These are phyloP conservation scores for Amphipoea lucens DNA, from an alignment of 2,888 invertebrate species.

Conservation along the genomic window DNA sequence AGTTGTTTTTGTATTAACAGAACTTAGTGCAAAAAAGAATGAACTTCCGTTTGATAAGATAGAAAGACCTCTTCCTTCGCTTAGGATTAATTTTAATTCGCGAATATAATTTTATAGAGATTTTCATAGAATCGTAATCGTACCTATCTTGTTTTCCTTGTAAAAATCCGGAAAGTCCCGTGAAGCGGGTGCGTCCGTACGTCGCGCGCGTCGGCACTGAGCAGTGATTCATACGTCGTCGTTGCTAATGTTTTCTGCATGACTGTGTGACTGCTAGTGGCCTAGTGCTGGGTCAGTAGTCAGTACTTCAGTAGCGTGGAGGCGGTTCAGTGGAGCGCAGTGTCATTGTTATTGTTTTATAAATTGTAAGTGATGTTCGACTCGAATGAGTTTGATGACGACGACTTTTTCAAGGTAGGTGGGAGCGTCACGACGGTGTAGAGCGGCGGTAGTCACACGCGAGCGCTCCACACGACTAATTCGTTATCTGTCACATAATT, in stretches of 20 bases:
- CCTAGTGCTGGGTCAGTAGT: neutral
- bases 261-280: neutral
- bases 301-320: slow-evolving; percentile 32
- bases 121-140: neutral
- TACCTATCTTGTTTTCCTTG: slow-evolving; percentile 37
- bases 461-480: neutral
- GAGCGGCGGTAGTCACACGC: slow-evolving; percentile 13
- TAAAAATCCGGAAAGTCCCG: slow-evolving; percentile 46
- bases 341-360: slow-evolving; percentile 57
- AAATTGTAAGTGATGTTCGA: slow-evolving; percentile 64
- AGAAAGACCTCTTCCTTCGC: neutral
- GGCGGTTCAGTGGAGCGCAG: slow-evolving; percentile 45
- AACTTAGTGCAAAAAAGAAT: neutral
- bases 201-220: neutral
- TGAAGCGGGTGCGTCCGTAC: slow-evolving; percentile 1
- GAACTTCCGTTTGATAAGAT: neutral
- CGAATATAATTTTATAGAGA: neutral
- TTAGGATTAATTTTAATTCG: slow-evolving; percentile 4
- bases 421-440: slow-evolving; percentile 23
- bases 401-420: slow-evolving; percentile 68
- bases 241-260: slow-evolving; percentile 14
- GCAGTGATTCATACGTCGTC: slow-evolving; percentile 45
- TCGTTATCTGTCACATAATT: slow-evolving; percentile 15
- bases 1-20: neutral
- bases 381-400: slow-evolving; percentile 55